Conservation (phyloP, 2,113 vertebrate species). For the Tringa solitaria region DNA sequence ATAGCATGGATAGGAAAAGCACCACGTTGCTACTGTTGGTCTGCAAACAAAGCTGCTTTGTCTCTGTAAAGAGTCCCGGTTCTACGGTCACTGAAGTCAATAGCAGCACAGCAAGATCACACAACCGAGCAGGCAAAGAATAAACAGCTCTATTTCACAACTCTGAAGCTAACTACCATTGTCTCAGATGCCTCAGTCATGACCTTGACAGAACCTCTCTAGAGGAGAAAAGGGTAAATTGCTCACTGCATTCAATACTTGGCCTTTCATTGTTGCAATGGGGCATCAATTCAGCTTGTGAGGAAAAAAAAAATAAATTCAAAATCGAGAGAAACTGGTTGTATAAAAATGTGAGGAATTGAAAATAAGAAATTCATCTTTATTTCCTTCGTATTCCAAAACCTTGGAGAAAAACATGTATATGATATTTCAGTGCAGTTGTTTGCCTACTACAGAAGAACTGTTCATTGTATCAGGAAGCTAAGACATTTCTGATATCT, state of each 20-base stretch:
- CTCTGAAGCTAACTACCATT: not conserved
- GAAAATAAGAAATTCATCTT: not conserved
- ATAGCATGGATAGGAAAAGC: not conserved
- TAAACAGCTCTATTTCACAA: not conserved
- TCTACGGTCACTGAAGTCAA: not conserved
- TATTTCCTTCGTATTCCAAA: not conserved
- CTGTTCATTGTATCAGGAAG: not conserved
- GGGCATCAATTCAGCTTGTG: not conserved
- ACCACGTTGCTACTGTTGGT: accelerated
- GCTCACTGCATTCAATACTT: not conserved
- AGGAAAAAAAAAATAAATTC: not conserved
- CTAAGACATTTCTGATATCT: not conserved
- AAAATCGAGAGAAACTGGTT: not conserved
- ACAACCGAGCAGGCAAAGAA: not conserved
- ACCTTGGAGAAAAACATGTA: not conserved
- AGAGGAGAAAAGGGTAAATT: not conserved
- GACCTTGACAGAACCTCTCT: not conserved
- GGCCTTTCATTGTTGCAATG: not conserved
- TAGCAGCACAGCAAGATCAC: not conserved
- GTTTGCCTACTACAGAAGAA: not conserved
- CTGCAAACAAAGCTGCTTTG: not conserved
- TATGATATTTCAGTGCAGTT: not conserved
- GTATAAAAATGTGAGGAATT: not conserved
- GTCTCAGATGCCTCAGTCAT: not conserved
- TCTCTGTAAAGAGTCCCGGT: not conserved